A percentile compares a stretch with the other conserved stretches of the same genome.
Evolutionary conservation across 92 coral and sea anemone genomes (phyloP).

Genomic region (Epizoanthus scotinus): DNA sequence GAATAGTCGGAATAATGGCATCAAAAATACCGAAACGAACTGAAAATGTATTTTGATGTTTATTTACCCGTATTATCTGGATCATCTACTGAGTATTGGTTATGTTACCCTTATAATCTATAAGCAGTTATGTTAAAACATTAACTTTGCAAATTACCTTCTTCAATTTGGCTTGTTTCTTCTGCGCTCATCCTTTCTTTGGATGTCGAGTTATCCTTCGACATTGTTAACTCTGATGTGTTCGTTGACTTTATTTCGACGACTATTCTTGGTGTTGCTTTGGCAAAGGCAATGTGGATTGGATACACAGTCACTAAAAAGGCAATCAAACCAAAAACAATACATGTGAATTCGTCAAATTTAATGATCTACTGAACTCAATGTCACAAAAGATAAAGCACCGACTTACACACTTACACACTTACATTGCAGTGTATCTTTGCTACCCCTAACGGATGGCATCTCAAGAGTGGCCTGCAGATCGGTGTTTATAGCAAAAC

Average conservation of each 20-base stretch:
- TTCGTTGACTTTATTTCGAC: conserved; percentile 33
- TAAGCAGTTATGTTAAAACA: neutral
- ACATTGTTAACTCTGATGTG: neutral
- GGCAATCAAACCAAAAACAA: conserved; percentile 5
- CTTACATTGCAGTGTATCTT: conserved; percentile 58
- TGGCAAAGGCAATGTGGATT: conserved; percentile 45
- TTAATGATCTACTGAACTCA: no score
- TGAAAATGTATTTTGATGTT: no score
- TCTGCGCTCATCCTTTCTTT: neutral
- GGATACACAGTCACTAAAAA: conserved; percentile 49
- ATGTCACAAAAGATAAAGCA: no score
- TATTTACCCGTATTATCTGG: no score
- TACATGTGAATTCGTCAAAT: neutral
- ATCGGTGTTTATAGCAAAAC: conserved; percentile 61
- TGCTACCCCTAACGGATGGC: conserved; percentile 45
- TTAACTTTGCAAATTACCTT: neutral
- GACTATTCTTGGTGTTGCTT: conserved; percentile 24
- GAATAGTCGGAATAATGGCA: no score
- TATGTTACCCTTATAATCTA: no score
- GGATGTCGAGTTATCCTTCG: neutral
- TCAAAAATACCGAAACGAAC: no score
- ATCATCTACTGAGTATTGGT: no score
- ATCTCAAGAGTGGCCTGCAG: conserved; percentile 47
- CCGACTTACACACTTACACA: conserved; percentile 17
- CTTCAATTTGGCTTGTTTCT: conserved; percentile 27